phyloP scores from a whole-genome alignment of 2,888 invertebrate species.

The Cheilosia variabilis region DNA sequence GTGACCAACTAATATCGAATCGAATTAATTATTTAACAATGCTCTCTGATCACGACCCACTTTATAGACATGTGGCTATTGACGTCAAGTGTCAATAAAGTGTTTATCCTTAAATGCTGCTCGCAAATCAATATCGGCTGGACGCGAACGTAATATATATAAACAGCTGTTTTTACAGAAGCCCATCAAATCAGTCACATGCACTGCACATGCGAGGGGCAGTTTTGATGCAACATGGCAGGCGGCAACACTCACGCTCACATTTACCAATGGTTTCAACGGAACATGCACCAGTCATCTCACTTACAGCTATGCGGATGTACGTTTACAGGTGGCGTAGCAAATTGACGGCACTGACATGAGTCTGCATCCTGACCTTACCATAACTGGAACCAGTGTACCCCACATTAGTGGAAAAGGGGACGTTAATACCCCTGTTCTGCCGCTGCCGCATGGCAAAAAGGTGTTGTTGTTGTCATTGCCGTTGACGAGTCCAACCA shows the following conservation, averaged over 20 bases:
- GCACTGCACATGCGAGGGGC: slow-evolving; percentile 10
- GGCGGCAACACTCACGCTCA: slow-evolving; percentile 6
- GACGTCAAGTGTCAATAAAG: slow-evolving; percentile 40
- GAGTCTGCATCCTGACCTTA: neutral
- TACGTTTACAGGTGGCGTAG: slow-evolving; percentile 36
- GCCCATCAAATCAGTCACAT: slow-evolving; percentile 16
- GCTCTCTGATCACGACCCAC: too few species aligned
- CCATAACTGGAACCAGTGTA: slow-evolving; percentile 9
- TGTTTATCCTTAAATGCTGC: slow-evolving; percentile 22
- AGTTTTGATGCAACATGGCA: slow-evolving; percentile 18
- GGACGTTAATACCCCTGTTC: slow-evolving; percentile 8
- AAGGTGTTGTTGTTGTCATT: slow-evolving; percentile 23
- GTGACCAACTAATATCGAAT: too few species aligned
- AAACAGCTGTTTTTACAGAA: slow-evolving; percentile 19
- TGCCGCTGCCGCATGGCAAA: slow-evolving; percentile 2
- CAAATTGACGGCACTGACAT: slow-evolving; percentile 35
- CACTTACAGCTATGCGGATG: neutral
- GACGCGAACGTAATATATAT: neutral
- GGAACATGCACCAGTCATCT: slow-evolving; percentile 14
- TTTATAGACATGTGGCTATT: neutral
- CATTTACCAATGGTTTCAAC: slow-evolving; percentile 14
- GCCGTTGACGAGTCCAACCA: slow-evolving; percentile 38
- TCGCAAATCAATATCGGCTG: slow-evolving; percentile 23
- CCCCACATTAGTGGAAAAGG: slow-evolving; percentile 12
- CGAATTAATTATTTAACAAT: too few species aligned